A percentile compares a stretch with the other conserved stretches of the same genome.
These are phyloP conservation scores for Unio delphinus DNA, from an alignment of 2,888 invertebrate species.

Conservation along the genomic window DNA sequence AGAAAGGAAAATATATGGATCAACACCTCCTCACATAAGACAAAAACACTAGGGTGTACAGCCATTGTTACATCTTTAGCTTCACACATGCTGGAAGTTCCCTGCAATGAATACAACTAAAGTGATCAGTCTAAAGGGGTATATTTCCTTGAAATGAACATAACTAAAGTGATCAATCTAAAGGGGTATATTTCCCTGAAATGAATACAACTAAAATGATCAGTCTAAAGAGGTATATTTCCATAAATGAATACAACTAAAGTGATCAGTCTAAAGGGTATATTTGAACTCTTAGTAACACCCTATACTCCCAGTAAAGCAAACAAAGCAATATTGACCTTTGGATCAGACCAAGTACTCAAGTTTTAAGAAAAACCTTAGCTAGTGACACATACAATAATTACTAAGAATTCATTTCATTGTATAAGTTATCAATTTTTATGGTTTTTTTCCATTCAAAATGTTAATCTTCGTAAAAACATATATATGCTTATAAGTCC, in stretches of 20 bases:
- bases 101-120: background rate
- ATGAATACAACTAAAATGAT: background rate
- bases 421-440: too few relatives aligned
- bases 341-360: too few relatives aligned
- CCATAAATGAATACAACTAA: background rate
- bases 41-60: constrained; percentile 4
- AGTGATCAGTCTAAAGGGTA: background rate
- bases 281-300: too few relatives aligned
- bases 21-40: constrained; percentile 33
- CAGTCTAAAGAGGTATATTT: too few relatives aligned
- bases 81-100: constrained; percentile 2
- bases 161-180: background rate
- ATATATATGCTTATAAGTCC: too few relatives aligned
- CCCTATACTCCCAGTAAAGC: background rate
- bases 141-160: background rate
- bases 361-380: too few relatives aligned
- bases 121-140: background rate
- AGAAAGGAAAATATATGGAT: constrained; percentile 37
- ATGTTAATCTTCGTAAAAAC: too few relatives aligned
- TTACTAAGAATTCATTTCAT: too few relatives aligned
- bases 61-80: too few relatives aligned
- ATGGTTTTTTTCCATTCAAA: too few relatives aligned
- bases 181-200: background rate
- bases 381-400: too few relatives aligned
- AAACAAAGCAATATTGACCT: background rate